A percentile compares a stretch with the other conserved stretches of the same genome.
Conservation (phyloP, 2,888 invertebrate species). For the Ormyrus nitidulus region DNA sequence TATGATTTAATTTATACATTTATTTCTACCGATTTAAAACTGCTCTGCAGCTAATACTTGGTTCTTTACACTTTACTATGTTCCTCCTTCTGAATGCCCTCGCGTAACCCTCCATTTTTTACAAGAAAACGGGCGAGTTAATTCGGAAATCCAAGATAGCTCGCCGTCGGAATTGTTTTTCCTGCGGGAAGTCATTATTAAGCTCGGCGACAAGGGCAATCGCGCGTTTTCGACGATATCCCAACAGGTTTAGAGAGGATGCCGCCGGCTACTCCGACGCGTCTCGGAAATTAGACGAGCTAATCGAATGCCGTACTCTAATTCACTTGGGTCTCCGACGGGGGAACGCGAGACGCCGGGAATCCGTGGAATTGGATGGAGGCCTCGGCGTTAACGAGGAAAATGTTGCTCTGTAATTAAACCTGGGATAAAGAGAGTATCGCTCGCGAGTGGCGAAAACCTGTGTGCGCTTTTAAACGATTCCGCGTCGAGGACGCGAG, state of each 20-base stretch:
- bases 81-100: not conserved
- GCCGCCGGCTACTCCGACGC: too few species aligned
- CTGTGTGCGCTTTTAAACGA: too few species aligned
- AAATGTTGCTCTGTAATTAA: too few species aligned
- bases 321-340: too few species aligned
- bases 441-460: too few species aligned
- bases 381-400: too few species aligned
- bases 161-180: constrained; percentile 2
- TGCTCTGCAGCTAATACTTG: not conserved
- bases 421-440: too few species aligned
- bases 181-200: constrained; percentile 13
- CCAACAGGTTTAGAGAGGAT: not conserved
- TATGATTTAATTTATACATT: too few species aligned
- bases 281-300: not conserved
- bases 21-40: not conserved
- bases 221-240: not conserved
- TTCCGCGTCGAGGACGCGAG: too few species aligned
- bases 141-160: not conserved
- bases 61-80: not conserved
- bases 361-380: too few species aligned
- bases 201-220: constrained; percentile 2
- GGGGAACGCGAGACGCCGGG: too few species aligned
- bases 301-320: constrained; percentile 3
- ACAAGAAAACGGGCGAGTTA: not conserved
- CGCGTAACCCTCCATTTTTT: not conserved